Evolutionary conservation across 2,797 vertebrate species (phyloP).

Genomic region (Epinephelus awoara): DNA sequence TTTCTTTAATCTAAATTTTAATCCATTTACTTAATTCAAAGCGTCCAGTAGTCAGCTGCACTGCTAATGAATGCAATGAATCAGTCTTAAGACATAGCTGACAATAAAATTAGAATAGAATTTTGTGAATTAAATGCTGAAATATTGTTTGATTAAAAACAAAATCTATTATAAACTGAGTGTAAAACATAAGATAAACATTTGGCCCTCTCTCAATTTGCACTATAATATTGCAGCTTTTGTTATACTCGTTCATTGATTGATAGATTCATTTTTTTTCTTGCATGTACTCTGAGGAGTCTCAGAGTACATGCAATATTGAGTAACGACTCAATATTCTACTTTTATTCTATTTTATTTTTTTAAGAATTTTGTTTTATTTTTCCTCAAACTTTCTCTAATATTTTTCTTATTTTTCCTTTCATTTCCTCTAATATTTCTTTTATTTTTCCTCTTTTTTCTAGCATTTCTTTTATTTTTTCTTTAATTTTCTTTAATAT

Average conservation of each 20-base stretch:
- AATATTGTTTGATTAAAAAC: not conserved
- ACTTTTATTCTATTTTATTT: too few relatives aligned
- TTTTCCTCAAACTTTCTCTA: too few relatives aligned
- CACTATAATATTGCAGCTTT: too few relatives aligned
- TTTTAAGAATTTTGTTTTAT: not conserved
- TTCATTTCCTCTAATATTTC: not conserved
- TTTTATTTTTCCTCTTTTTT: not conserved
- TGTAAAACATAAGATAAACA: too few relatives aligned
- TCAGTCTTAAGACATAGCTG: not conserved
- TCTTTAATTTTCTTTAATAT: too few relatives aligned
- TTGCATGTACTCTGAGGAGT: too few relatives aligned
- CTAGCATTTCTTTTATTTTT: not conserved
- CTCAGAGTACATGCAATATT: too few relatives aligned
- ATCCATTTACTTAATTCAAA: not conserved
- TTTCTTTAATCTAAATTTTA: not conserved
- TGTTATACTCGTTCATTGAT: too few relatives aligned
- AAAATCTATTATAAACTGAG: not conserved
- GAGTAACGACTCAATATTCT: too few relatives aligned
- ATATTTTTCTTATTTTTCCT: too few relatives aligned
- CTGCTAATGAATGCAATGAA: not conserved
- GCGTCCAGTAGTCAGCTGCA: not conserved
- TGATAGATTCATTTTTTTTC: too few relatives aligned
- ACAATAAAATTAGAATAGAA: not conserved
- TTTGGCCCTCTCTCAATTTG: too few relatives aligned
- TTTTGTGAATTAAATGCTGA: not conserved